Conservation (phyloP, 1,140 invertebrate species). For the Dysdera silvatica region DNA sequence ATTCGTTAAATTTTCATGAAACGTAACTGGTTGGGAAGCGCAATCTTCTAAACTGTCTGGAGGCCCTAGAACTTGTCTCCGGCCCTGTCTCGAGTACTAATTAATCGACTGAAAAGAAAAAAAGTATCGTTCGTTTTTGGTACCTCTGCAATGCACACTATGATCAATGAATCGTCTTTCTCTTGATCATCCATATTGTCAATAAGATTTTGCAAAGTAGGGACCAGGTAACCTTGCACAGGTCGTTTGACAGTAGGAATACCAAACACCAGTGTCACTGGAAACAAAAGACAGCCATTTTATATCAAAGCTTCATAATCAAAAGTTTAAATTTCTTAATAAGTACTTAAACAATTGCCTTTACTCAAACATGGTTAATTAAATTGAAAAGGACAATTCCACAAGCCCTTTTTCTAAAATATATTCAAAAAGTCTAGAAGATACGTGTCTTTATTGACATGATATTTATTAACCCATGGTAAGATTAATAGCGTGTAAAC, state of each 20-base stretch:
- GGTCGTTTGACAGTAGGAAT: slow-evolving; percentile 80
- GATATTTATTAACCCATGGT: neutral
- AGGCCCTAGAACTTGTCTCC: too few species aligned
- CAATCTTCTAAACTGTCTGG: too few species aligned
- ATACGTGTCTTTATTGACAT: neutral
- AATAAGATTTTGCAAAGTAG: slow-evolving; percentile 79
- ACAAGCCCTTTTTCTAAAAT: too few species aligned
- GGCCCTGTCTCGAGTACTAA: too few species aligned
- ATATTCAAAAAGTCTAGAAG: neutral
- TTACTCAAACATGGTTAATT: neutral
- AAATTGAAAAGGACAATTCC: neutral
- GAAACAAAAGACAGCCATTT: neutral
- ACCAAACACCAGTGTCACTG: slow-evolving; percentile 45
- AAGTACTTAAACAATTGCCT: neutral
- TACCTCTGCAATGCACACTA: slow-evolving; percentile 83
- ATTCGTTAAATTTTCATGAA: too few species aligned
- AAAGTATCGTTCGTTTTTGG: too few species aligned
- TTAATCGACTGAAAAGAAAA: too few species aligned
- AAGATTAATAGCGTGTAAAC: neutral
- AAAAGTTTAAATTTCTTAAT: neutral
- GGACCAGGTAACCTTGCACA: slow-evolving; percentile 75
- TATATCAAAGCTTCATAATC: neutral
- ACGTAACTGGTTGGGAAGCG: too few species aligned
- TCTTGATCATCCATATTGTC: slow-evolving; percentile 68
- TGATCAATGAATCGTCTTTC: slow-evolving; percentile 68